A percentile compares a stretch with the other conserved stretches of the same genome.
Conservation (phyloP, 2,888 invertebrate species). For the Mycogona germanica region DNA sequence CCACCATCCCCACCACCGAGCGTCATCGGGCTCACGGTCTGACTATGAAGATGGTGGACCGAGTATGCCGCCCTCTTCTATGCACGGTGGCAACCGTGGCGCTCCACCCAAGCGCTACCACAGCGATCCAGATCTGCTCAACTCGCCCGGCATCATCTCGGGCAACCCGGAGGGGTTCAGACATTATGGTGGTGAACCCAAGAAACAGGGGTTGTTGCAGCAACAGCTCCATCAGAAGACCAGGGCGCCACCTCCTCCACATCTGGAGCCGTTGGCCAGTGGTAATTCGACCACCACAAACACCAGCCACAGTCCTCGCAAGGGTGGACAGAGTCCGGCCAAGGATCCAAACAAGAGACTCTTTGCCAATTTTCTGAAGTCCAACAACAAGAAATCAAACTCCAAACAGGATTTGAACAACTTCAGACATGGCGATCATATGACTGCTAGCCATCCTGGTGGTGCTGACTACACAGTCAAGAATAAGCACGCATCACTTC, state of each 20-base stretch:
- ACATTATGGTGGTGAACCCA: constrained; percentile 21
- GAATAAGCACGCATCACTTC: background rate
- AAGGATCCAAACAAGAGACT: constrained; percentile 60
- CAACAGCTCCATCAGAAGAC: constrained; percentile 13
- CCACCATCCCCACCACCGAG: background rate
- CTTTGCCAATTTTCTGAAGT: constrained; percentile 44
- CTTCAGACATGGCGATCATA: background rate
- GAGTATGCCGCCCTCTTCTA: background rate
- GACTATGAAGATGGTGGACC: background rate
- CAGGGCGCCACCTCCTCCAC: constrained; percentile 18
- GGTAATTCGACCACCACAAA: constrained; percentile 40
- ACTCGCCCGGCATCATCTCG: constrained; percentile 28
- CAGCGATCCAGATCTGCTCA: constrained; percentile 55
- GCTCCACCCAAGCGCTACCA: constrained; percentile 41
- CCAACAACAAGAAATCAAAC: constrained; percentile 22
- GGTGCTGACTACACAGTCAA: background rate
- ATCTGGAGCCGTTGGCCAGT: too few relatives aligned
- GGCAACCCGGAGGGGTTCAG: constrained; percentile 25
- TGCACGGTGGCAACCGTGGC: constrained; percentile 27
- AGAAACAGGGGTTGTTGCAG: constrained; percentile 19
- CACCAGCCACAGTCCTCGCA: constrained; percentile 39
- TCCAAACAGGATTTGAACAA: background rate
- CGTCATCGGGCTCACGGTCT: background rate
- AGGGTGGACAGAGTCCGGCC: background rate
- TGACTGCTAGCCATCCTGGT: background rate